Evolutionary conservation across 2,888 invertebrate genomes (phyloP).

Genomic region (Philonicus albiceps): DNA sequence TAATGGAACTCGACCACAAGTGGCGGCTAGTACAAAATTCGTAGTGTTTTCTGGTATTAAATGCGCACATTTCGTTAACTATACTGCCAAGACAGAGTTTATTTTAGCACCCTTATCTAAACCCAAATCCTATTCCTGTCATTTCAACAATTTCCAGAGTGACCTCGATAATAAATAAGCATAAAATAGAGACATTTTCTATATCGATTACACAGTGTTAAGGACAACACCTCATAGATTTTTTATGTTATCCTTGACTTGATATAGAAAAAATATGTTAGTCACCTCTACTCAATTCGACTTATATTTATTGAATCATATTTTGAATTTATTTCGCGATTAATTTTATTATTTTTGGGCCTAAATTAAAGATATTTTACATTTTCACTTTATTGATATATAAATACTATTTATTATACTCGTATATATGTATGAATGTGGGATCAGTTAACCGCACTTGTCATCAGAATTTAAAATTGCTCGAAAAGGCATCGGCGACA

Average conservation of each 20-base stretch:
- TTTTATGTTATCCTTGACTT: background rate
- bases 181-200: background rate
- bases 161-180: background rate
- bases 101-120: background rate
- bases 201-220: background rate
- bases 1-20: conserved; percentile 26
- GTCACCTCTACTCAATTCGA: background rate
- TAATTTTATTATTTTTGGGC: too few species aligned
- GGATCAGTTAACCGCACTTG: too few species aligned
- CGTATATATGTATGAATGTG: too few species aligned
- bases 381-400: too few species aligned
- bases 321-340: background rate
- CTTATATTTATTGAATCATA: background rate
- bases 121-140: background rate
- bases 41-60: conserved; percentile 23
- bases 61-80: conserved; percentile 22
- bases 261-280: background rate
- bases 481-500: too few species aligned
- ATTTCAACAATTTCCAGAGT: background rate
- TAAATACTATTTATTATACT: too few species aligned
- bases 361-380: too few species aligned
- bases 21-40: conserved; percentile 7
- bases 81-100: conserved; percentile 29
- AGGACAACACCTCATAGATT: background rate
- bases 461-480: too few species aligned